Base-by-base conservation (phyloP, 1,140 invertebrate species). In the Globodera ellingtonae region DNA sequence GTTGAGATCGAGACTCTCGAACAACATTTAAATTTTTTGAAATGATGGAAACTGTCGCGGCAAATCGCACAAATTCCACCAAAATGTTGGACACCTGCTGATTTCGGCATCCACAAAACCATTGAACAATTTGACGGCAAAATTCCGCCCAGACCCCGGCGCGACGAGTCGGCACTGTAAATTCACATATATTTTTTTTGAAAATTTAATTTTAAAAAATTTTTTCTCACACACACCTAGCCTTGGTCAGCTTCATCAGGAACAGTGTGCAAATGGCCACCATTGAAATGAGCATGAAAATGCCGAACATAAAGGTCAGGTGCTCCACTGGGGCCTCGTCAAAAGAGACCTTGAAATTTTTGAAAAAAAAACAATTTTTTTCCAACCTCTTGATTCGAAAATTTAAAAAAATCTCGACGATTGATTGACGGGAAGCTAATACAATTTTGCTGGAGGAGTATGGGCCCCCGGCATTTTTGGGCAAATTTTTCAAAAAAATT, bases 251-350 rank as follows among this genome's bases (percentile, higher is more conserved):
- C 50, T 77, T 77, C 75, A 77, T 77, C 69, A 77, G 47, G 47
- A 77, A 77, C 46, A 77, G 21, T 44, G 75, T 69, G 21, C 75
- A 77, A 62, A 77, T 77, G 47, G 67, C 62, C 13, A 46, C 75
- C 75, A 77, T 77, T 10, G 75, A 77, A 67, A 77, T 77, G 24
- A 77, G 75, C 75, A 77, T 77, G 47, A 77, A 77, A 67, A 77
- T 21, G 69, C 75, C 75, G 50, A 77, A 77, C 65, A 77, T n/a
- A 47, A 77, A 77, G 3, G 21, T 48, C 69, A 77, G 35, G 44
- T 77, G 75, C 48, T 77, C 75, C 46, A 24, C 24, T 6, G 75
- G 75, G 46, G 52, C 62, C 69, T 77, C 75, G 21, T 9, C 69
- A 70, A 70, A 70, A 4, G 67, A 47, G n/a, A 70, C 67, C 67